These are phyloP conservation scores for Aleadryas rufinucha DNA, from an alignment of 2,113 vertebrate genomes.

Conservation along the genomic window DNA sequence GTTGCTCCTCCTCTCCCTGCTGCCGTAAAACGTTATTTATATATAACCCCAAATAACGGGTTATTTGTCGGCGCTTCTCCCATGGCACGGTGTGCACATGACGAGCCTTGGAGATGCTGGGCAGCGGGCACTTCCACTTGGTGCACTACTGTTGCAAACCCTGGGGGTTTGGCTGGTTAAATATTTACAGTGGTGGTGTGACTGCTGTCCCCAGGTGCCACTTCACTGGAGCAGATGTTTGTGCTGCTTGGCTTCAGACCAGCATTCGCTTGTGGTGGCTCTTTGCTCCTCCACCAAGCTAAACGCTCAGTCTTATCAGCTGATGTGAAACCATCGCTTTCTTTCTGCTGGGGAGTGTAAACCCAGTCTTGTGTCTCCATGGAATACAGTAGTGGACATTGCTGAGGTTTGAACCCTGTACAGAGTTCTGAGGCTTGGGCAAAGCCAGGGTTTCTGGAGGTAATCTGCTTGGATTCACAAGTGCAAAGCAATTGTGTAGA, in stretches of 20 bases:
- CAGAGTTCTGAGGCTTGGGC: background rate
- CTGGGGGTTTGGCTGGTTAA: background rate
- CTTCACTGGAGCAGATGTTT: background rate
- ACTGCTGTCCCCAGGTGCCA: background rate
- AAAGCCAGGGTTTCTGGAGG: background rate
- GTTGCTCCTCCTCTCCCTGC: background rate
- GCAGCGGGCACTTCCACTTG: background rate
- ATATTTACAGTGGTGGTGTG: background rate
- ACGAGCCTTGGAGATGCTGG: background rate
- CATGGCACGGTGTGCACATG: accelerated
- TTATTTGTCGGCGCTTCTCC: background rate
- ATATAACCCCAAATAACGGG: too few species aligned
- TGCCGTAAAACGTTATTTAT: accelerated
- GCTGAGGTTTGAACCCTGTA: background rate
- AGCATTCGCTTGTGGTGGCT: background rate
- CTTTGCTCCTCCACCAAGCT: background rate
- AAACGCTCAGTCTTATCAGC: background rate
- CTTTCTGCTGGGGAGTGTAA: background rate
- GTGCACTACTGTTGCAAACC: background rate
- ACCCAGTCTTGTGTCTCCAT: background rate
- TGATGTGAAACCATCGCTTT: background rate
- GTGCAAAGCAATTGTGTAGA: background rate
- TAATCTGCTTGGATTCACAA: background rate
- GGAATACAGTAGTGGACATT: background rate
- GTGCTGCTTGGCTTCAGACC: background rate